A percentile compares a stretch with the other conserved stretches of the same genome.
These are phyloP conservation scores for Eristalis arbustorum DNA, from an alignment of 2,888 invertebrate species.

Conservation along the genomic window DNA sequence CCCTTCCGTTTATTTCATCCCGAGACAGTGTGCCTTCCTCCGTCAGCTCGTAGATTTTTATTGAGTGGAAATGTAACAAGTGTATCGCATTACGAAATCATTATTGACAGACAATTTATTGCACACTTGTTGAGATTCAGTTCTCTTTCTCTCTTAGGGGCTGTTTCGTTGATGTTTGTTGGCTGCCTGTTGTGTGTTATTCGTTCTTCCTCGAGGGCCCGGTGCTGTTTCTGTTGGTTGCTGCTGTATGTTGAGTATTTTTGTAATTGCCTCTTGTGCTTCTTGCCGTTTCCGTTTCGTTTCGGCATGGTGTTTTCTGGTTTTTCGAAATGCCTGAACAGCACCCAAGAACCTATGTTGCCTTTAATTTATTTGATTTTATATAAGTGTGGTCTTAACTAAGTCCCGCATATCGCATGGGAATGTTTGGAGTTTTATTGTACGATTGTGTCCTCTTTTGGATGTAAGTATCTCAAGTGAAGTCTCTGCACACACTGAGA, in stretches of 20 bases:
- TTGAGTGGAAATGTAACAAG: constrained; percentile 72
- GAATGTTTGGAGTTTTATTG: constrained; percentile 58
- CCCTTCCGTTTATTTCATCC: constrained; percentile 67
- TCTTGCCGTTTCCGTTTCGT: constrained; percentile 53
- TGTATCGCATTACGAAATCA: constrained; percentile 73
- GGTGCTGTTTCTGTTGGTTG: neutral
- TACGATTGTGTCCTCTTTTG: constrained; percentile 42
- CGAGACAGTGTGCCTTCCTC: constrained; percentile 61
- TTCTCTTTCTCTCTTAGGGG: constrained; percentile 61
- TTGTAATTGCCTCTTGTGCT: constrained; percentile 38
- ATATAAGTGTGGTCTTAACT: constrained; percentile 58
- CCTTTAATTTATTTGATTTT: constrained; percentile 67
- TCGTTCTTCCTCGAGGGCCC: constrained; percentile 23
- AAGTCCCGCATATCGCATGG: constrained; percentile 46
- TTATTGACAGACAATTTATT: constrained; percentile 74
- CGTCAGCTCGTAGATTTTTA: constrained; percentile 69
- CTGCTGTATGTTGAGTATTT: constrained; percentile 23
- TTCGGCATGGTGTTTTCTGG: constrained; percentile 37
- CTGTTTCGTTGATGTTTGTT: constrained; percentile 59
- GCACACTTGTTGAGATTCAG: constrained; percentile 72
- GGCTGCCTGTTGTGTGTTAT: constrained; percentile 46
- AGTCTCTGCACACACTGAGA: neutral
- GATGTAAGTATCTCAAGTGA: constrained; percentile 43
- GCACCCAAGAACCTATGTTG: constrained; percentile 50
- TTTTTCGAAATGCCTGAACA: constrained; percentile 40